These are phyloP conservation scores for Neolamprologus hecqui DNA, from an alignment of 2,113 vertebrate genomes.

Conservation along the genomic window DNA sequence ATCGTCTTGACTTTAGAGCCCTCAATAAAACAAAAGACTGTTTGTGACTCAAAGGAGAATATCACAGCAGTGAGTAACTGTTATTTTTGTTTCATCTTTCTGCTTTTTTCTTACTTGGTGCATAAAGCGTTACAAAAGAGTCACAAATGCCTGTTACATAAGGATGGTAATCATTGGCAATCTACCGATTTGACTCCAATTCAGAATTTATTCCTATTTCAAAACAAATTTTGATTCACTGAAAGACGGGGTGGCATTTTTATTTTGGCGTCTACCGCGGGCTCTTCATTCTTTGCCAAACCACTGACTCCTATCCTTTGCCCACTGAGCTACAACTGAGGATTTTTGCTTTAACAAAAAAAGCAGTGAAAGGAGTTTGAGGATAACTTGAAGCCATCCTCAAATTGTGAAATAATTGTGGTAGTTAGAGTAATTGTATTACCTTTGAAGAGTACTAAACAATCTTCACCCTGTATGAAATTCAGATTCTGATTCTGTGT, in stretches of 20 bases:
- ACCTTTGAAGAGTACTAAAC: not conserved
- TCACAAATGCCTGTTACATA: not conserved
- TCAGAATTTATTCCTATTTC: not conserved
- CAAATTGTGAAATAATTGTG: not conserved
- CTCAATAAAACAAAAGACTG: not conserved
- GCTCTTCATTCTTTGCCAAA: not conserved
- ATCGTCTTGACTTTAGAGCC: not conserved
- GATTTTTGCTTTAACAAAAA: not conserved
- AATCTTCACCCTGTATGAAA: not conserved
- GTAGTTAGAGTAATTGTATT: not conserved
- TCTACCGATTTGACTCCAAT: not conserved
- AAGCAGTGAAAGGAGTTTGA: not conserved
- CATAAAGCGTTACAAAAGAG: not conserved
- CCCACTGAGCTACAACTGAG: not conserved
- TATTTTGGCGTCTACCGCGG: not conserved
- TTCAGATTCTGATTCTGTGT: fast-evolving
- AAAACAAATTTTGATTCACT: not conserved
- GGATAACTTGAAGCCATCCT: not conserved
- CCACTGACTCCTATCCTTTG: not conserved
- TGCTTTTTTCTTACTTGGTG: not conserved
- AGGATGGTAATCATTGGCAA: not conserved
- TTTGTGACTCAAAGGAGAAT: not conserved
- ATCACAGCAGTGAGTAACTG: not conserved
- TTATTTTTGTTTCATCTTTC: not conserved
- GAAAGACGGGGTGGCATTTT: not conserved